Conservation (phyloP, 1,140 invertebrate genomes). For the Zaprionus vittiger region DNA sequence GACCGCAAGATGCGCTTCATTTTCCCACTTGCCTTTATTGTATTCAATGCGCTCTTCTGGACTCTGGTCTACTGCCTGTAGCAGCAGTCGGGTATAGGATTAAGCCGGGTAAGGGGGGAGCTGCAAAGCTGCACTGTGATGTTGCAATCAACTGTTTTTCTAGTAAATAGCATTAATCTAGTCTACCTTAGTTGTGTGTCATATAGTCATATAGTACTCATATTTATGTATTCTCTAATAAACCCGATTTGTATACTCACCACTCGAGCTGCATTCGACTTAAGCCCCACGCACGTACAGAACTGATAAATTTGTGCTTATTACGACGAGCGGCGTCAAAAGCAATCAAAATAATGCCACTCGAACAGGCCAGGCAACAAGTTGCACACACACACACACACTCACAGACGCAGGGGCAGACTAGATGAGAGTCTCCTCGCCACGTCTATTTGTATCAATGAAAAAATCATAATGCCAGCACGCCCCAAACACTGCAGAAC, state of each 20-base stretch:
- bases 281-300: slow-evolving; percentile 66
- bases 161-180: slow-evolving; percentile 11
- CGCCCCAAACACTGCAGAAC: slow-evolving; percentile 47
- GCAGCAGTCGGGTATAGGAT: background rate
- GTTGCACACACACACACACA: slow-evolving; percentile 37
- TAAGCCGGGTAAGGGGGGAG: slow-evolving; percentile 13
- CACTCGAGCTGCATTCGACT: slow-evolving; percentile 18
- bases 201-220: slow-evolving; percentile 30
- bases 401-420: background rate
- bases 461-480: slow-evolving; percentile 80
- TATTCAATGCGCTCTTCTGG: slow-evolving; percentile 95
- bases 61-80: slow-evolving; percentile 87
- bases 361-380: slow-evolving; percentile 52
- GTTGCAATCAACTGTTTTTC: slow-evolving; percentile 24
- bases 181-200: slow-evolving; percentile 25
- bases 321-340: slow-evolving; percentile 48
- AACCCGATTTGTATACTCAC: slow-evolving; percentile 37
- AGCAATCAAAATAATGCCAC: slow-evolving; percentile 64
- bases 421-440: slow-evolving; percentile 10
- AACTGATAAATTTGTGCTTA: slow-evolving; percentile 76
- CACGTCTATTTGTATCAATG: slow-evolving; percentile 77
- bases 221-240: slow-evolving; percentile 40
- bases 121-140: slow-evolving; percentile 31
- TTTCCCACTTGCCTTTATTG: slow-evolving; percentile 91
- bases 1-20: slow-evolving; percentile 90